phyloP scores from a whole-genome alignment of 1,140 invertebrate species.

The Saxidomus purpurata region DNA sequence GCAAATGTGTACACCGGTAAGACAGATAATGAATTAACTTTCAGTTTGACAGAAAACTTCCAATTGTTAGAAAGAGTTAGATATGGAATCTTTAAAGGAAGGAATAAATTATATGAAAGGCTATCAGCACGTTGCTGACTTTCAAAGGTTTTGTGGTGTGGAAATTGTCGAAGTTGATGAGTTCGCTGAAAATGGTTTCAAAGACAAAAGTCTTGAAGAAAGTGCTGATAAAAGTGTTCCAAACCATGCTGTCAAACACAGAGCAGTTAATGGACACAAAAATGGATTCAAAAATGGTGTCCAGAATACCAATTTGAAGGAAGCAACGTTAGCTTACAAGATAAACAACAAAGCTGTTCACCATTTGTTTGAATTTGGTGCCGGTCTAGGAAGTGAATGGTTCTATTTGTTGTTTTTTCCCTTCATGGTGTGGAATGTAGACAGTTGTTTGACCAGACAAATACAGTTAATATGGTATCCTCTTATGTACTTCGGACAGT shows the following conservation, averaged over 20 bases:
- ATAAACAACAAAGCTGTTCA: constrained; percentile 95
- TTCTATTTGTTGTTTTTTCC: constrained; percentile 96
- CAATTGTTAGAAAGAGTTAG: not conserved
- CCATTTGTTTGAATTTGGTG: constrained; percentile 94
- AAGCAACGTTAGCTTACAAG: constrained; percentile 83
- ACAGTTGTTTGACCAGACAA: constrained; percentile 84
- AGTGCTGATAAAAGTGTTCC: not conserved
- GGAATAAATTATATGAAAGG: constrained; percentile 48
- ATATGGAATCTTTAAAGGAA: constrained; percentile 19
- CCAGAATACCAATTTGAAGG: constrained; percentile 29
- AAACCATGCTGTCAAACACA: not conserved
- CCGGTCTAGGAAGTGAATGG: constrained; percentile 94
- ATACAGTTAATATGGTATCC: constrained; percentile 95
- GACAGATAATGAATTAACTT: not conserved
- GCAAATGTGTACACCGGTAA: not conserved
- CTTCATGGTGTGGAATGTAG: constrained; percentile 96
- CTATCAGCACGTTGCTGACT: constrained; percentile 65
- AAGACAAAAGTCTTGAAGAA: not conserved
- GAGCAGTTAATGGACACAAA: not conserved
- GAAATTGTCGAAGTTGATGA: constrained; percentile 51
- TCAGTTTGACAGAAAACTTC: not conserved
- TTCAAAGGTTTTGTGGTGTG: constrained; percentile 62
- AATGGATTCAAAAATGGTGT: constrained; percentile 53
- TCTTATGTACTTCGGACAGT: constrained; percentile 92
- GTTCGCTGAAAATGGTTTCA: not conserved